Base-by-base conservation (phyloP, 2,888 invertebrate species). In the Sinodicranocentrus sp. region DNA sequence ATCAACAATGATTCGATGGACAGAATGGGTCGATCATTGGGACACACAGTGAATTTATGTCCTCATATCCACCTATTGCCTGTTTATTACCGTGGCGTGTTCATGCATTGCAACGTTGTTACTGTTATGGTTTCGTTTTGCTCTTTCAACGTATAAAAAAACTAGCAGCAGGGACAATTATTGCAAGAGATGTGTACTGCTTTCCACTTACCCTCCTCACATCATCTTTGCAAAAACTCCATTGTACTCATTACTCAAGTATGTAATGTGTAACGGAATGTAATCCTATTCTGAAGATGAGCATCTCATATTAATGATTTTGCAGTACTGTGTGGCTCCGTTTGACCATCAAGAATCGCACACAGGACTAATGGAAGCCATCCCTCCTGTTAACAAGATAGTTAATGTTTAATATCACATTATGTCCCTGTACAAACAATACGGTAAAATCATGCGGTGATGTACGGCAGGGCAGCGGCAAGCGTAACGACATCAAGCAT, bases 1-100 rank as follows among this genome's bases (percentile, higher is more conserved):
- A 48, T 44, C 13, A 73, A 33, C 26, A 61, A 44, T 23, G 23
- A 57, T 72, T 73, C 73, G 48, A 73, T 61, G 28, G n/a, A 28
- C 23, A 44, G 73, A 73, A 73, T 44, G 59, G 73, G 63, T 63
- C 73, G 73, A 73, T 61, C 61, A 73, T 73, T 73, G 61, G 73
- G 63, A 73, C 57, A 57, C 57, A n/a, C 19, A 28, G 10, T 28
- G 52, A 52, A 61, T 43, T 33, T 2, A 6, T 23, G 54, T 57
- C 54, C 39, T 39, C n/a, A 26, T 3, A 25, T 68, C 23, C 48
- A 48, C 59, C 59, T 63, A 61, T 63, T 59, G 33, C 17, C 44
- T 26, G 26, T 67, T 68, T 68, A 68, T 17, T 44, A 48, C 70
- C 52, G 52, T 19, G 1, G n/a, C 44, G n/a, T n/a, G n/a, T n/a